phyloP scores from a whole-genome alignment of 2,888 invertebrate genomes.

The Rotaria macrura region DNA sequence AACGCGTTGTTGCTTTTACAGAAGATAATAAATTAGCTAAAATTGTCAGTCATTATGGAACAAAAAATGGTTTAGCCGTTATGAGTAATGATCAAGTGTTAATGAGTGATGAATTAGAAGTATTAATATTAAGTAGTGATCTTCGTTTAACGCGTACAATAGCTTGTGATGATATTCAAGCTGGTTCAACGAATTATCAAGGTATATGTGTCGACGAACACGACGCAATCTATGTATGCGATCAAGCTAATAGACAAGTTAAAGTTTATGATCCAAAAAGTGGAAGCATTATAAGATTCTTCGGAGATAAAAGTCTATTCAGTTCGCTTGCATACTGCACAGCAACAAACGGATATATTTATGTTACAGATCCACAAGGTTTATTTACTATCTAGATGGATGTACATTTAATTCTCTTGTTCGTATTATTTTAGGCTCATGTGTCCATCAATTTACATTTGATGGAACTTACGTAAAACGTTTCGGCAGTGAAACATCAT shows the following conservation, averaged over 20 bases:
- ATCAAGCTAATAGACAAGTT: not conserved
- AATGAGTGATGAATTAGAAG: not conserved
- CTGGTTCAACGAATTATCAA: conserved; percentile 10
- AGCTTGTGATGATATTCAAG: not conserved
- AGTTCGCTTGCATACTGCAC: not conserved
- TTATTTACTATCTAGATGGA: too few relatives aligned
- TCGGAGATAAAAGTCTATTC: not conserved
- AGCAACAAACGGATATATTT: not conserved
- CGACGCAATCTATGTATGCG: not conserved
- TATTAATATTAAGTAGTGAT: not conserved
- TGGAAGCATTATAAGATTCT: not conserved
- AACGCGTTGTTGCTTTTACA: conserved; percentile 13
- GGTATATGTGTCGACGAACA: not conserved
- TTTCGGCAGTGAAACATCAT: not conserved
- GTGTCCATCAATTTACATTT: conserved; percentile 1
- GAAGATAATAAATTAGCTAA: conserved; percentile 19
- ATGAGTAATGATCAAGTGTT: not conserved
- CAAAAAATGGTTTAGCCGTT: not conserved
- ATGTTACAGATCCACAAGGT: conserved; percentile 10
- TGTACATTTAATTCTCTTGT: too few relatives aligned
- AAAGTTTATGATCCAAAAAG: conserved; percentile 7
- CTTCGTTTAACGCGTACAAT: not conserved
- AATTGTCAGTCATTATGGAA: conserved; percentile 1
- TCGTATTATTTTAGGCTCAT: not conserved
- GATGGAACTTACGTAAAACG: not conserved